Evolutionary conservation across 2,888 invertebrate species (phyloP).

Genomic region (Bursaphelenchus okinawaensis): DNA sequence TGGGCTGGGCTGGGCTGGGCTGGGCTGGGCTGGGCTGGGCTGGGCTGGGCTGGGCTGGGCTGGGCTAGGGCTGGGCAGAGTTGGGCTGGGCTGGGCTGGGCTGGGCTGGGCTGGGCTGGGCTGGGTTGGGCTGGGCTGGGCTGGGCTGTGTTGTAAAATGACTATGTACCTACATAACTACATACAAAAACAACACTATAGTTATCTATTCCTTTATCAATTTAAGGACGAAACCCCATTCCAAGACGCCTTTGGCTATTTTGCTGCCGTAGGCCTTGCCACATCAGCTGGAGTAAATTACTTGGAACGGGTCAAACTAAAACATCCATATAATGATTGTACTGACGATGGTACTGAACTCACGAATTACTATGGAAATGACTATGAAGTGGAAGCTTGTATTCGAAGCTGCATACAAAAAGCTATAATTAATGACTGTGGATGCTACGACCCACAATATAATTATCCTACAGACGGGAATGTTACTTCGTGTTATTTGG

Average conservation of each 20-base stretch:
- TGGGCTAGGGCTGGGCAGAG: too few species aligned
- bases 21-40: too few species aligned
- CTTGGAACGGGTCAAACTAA: neutral
- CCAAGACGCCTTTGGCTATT: slow-evolving; percentile 7
- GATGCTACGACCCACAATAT: slow-evolving; percentile 10
- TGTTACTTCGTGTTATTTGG: slow-evolving; percentile 7
- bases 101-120: too few species aligned
- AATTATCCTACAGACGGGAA: neutral
- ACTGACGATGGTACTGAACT: neutral
- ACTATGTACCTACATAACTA: too few species aligned
- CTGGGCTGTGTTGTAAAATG: too few species aligned
- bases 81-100: too few species aligned
- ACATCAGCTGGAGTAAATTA: slow-evolving; percentile 5
- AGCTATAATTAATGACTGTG: neutral
- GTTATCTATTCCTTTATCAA: neutral
- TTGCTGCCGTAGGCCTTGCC: neutral
- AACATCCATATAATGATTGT: neutral
- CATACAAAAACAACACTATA: too few species aligned
- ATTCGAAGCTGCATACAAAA: slow-evolving; percentile 15
- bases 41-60: too few species aligned
- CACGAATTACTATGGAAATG: slow-evolving; percentile 6
- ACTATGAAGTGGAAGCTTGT: slow-evolving; percentile 8
- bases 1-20: too few species aligned
- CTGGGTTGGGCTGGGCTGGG: too few species aligned
- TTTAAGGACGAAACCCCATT: slow-evolving; percentile 2